These are phyloP conservation scores for Myotis myotis DNA, from an alignment of 2,797 vertebrate species.

Conservation along the genomic window DNA sequence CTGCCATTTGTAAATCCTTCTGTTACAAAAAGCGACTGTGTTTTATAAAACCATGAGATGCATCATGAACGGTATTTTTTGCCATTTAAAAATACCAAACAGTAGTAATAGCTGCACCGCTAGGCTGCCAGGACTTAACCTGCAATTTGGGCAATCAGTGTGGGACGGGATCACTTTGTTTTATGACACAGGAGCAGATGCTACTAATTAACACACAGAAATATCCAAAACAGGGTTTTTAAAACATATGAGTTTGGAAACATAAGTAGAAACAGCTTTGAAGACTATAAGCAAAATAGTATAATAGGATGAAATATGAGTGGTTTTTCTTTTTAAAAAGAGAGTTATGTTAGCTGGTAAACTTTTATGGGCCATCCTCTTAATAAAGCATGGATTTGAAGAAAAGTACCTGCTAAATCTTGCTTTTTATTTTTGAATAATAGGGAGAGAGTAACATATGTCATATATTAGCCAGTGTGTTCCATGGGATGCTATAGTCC, in stretches of 20 bases:
- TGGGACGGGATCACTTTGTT: conserved; percentile 32
- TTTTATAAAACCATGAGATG: not conserved
- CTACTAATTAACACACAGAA: conserved; percentile 63
- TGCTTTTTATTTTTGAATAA: conserved; percentile 20
- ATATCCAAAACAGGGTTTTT: conserved; percentile 60
- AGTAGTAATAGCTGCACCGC: not conserved
- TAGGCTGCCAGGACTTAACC: not conserved
- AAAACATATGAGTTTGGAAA: conserved; percentile 55
- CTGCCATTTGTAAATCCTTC: conserved; percentile 30
- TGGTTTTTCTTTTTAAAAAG: not conserved
- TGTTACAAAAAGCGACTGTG: not conserved
- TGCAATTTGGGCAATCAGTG: conserved; percentile 16
- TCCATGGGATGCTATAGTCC: not conserved
- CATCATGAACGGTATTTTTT: not conserved
- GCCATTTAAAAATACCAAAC: conserved; percentile 54
- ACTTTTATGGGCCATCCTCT: not conserved
- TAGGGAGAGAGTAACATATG: not conserved
- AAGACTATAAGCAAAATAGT: conserved; percentile 52
- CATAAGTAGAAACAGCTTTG: conserved; percentile 57
- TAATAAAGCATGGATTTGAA: conserved; percentile 34
- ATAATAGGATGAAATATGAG: not conserved
- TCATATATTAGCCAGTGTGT: not conserved
- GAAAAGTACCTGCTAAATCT: not conserved
- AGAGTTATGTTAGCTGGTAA: conserved; percentile 1
- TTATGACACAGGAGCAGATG: conserved; percentile 64